Evolutionary conservation across 2,113 vertebrate genomes (phyloP), one percentile per base, ranked within the genome.

Genomic region (Phoxinus phoxinus): DNA sequence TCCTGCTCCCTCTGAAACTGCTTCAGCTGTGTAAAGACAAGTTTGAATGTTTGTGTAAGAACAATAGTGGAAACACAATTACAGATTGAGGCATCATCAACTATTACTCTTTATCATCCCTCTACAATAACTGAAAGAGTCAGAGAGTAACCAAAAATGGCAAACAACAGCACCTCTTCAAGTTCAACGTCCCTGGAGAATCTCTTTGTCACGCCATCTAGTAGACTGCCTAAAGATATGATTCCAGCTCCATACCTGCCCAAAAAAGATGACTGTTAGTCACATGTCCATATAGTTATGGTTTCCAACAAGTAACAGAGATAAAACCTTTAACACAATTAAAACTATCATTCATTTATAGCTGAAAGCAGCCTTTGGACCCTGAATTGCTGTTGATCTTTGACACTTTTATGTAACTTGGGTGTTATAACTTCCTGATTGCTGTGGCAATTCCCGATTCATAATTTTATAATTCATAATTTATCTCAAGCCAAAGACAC

Each of bases 181-280:
- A 98, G 94, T 76, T 99, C 97, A 17, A 94, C 95, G 0, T 94
- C 89, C 0, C 95, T 90, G 25, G 95, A 94, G 79, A 99, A 99
- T n/a, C 97, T 91, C 35, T 90, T 86, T 0, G 96, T 95, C 86
- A 97, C 95, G 0, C 35, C n/a, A 0, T 41, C 48, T 32, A 99
- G 94, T 89, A 99, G 91, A 25, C 41, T 56, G 23, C 93, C 90
- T 87, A 96, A 95, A 76, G 94, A 95, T 89, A 95, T 95, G 15
- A 86, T 88, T 1, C 96, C 94, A 0, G 89, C 88, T 0, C 92
- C 90, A 0, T 91, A 91, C 76, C 93, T 94, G 93, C 88, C 87
- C 11, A 3, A 6, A 51, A 12, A 69, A 88, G 88, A 30, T 89
- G 25, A 81, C 1, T 12, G 61, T 81, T 32, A 58, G 59, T 32